Evolutionary conservation across 1,140 invertebrate genomes (phyloP).

Genomic region (Doryteuthis pealeii): DNA sequence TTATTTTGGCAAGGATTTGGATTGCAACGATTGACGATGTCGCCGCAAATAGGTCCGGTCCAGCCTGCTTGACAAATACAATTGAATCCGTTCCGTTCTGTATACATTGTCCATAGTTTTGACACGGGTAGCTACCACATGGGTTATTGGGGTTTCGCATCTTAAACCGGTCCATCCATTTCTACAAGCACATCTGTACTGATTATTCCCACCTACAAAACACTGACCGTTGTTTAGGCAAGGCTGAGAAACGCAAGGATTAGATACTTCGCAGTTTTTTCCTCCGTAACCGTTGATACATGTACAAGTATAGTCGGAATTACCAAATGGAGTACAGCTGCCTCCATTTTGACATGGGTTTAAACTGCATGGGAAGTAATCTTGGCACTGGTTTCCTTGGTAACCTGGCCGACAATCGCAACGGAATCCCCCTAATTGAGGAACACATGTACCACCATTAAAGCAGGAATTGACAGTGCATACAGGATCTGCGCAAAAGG

Average conservation of each 20-base stretch:
- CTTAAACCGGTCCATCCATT: not conserved
- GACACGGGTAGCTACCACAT: not conserved
- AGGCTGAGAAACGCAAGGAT: not conserved
- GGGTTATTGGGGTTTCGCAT: not conserved
- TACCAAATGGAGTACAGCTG: not conserved
- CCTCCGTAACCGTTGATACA: not conserved
- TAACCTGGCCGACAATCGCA: slow-evolving; percentile 2
- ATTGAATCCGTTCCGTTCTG: not conserved
- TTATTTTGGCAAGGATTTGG: not conserved
- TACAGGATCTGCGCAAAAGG: slow-evolving; percentile 10
- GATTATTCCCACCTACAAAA: too few relatives aligned
- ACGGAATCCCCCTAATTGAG: not conserved
- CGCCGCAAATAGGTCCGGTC: slow-evolving; percentile 13
- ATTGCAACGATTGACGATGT: not conserved
- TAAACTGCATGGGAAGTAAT: not conserved
- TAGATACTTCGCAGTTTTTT: not conserved
- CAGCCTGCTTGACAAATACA: not conserved
- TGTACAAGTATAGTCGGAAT: not conserved
- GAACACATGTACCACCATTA: slow-evolving; percentile 17
- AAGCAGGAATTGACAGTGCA: not conserved
- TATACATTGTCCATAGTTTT: not conserved
- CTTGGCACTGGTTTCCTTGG: too few relatives aligned
- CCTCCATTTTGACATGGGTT: not conserved
- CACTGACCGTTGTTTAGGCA: not conserved
- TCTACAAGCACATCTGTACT: slow-evolving; percentile 11